Evolutionary conservation across 2,797 vertebrate genomes (phyloP), one percentile per base, ranked within the genome.

Genomic region (Lepilemur septentrionalis): DNA sequence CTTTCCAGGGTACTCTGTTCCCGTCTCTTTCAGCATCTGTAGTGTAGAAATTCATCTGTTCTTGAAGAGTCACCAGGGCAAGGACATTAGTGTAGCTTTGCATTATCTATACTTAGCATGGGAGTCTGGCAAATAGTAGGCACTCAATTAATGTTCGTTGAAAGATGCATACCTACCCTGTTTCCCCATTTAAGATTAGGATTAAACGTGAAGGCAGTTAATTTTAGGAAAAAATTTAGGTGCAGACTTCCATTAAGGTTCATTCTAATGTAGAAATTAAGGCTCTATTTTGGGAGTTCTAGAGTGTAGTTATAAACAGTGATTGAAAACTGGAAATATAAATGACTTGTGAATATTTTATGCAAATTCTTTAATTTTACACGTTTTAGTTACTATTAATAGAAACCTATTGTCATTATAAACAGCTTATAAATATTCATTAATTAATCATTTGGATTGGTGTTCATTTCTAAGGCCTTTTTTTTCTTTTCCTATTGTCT

Each of bases 261-360:
- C 57, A 70, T 89, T 81, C 32, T 61, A 46, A 70, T 80, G 5
- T n/a, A 89, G 78, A 82, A n/a, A 93, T 63, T 55, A 23, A 67
- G n/a, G 4, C 70, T 96, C 69, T 94, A 20, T 82, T 95, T 88
- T 30, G 41, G 30, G n/a, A 81, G 55, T 61, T 82, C 50, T 92
- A 85, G 7, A 32, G 25, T 20, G 2, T 59, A 55, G 23, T 88
- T 61, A 85, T 35, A 94, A 92, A 73, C 3, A 89, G 10, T 72
- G 55, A 95, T 72, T 91, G 59, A 96, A 97, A 94, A 91, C 48
- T 93, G 55, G 57, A 96, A 91, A 67, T 92, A 61, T 72, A 96
- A 95, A 91, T 94, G 23, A 70, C 57, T 65, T 84, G 59, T 93
- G 80, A 96, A 94, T 94, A 88, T 97, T 95, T 96, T 85, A 95